These are phyloP conservation scores for Parnassius glacialis DNA, from an alignment of 2,888 invertebrate species.

Conservation along the genomic window DNA sequence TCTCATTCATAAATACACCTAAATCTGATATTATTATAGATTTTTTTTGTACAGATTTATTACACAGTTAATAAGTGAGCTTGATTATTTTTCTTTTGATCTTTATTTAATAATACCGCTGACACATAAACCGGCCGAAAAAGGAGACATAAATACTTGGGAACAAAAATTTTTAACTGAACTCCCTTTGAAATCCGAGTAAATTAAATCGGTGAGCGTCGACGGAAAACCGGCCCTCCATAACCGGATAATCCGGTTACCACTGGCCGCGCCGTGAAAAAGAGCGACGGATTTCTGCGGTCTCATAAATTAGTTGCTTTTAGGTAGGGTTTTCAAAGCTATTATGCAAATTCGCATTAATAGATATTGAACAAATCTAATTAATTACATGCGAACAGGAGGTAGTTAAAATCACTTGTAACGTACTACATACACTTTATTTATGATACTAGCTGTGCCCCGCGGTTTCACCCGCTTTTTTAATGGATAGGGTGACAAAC, in stretches of 20 bases:
- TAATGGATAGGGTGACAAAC: too few species aligned
- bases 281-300: constrained; percentile 13
- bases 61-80: too few species aligned
- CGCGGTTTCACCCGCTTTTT: too few species aligned
- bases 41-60: too few species aligned
- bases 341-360: constrained; percentile 2
- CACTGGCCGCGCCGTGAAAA: constrained; percentile 13
- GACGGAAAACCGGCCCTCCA: constrained; percentile 18
- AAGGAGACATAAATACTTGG: constrained; percentile 1
- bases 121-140: neutral
- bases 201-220: constrained; percentile 23
- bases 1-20: too few species aligned
- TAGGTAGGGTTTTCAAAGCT: neutral
- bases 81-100: neutral
- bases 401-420: too few species aligned
- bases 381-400: too few species aligned
- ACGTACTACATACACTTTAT: too few species aligned
- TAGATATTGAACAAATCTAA: constrained; percentile 3
- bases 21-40: too few species aligned
- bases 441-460: too few species aligned
- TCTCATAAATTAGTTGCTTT: constrained; percentile 19
- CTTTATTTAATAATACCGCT: neutral
- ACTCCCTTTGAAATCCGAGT: constrained; percentile 21
- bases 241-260: constrained; percentile 24
- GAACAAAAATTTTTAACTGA: constrained; percentile 5